Evolutionary conservation across 1,140 invertebrate genomes (phyloP), one percentile per base, ranked within the genome.

Genomic region (Euura lappo): DNA sequence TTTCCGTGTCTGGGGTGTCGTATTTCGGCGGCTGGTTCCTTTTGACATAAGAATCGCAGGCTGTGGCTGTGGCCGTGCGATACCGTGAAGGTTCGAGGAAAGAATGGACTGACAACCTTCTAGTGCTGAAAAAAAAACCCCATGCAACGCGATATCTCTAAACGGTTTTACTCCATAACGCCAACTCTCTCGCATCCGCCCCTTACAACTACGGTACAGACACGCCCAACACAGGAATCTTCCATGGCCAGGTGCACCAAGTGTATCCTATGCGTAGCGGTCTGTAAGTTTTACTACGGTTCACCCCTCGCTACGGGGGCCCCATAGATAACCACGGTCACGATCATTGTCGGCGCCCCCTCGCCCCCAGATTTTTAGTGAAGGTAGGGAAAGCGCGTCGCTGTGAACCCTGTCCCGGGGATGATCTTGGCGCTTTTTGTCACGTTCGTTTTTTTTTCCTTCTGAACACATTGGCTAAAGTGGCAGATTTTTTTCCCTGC

Each of bases 191-290:
- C 51, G 51, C 51, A 60, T 60, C 51, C 51, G 51, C 51, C 51
- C 51, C 51, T 60, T n/a, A 5, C 51, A 6, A n/a, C 51, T 60
- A 28, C 51, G 51, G 3, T 60, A 45, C 28, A 47, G 45, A 28
- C 76, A 76, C 76, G 75, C 75, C 77, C 76, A 77, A 78, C 71
- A 51, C 69, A 44, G 45, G 65, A 70, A 79, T 79, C 75, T 76
- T 79, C 78, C 75, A 78, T 73, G 71, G 78, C 79, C 79, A 80
- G 78, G 79, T 80, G 79, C 74, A 71, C 65, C 42, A n/a, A 65
- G 42, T 71, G 43, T 65, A 71, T 71, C 46, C n/a, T 10, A 51
- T 71, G 45, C 13, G 51, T n/a, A n/a, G 51, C 51, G 51, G 51
- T n/a, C 51, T 60, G 51, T 60, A 60, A 6, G 51, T 60, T 47